phyloP scores from a whole-genome alignment of 2,888 invertebrate species.

The Oxyteleia sp. region DNA sequence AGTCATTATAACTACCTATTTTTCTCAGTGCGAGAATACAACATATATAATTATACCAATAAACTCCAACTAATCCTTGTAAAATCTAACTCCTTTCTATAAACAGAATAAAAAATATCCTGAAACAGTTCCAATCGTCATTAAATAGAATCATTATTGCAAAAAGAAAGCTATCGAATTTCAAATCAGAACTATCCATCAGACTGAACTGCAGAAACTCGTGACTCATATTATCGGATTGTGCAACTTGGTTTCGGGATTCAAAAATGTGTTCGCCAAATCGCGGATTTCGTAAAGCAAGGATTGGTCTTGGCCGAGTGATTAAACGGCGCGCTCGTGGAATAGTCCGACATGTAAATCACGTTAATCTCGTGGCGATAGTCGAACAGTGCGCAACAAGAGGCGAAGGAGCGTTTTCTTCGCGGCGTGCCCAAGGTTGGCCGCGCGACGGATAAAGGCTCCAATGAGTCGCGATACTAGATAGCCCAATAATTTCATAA shows the following conservation, averaged over 20 bases:
- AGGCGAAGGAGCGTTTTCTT: slow-evolving; percentile 61
- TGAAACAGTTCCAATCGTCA: too few species aligned
- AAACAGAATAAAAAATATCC: too few species aligned
- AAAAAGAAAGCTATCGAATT: neutral
- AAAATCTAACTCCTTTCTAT: too few species aligned
- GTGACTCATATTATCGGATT: slow-evolving; percentile 1
- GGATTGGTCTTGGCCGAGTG: slow-evolving; percentile 53
- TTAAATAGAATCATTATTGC: neutral
- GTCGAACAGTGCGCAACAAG: slow-evolving; percentile 74
- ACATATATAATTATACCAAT: too few species aligned
- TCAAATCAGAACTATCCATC: too few species aligned
- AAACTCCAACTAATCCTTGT: too few species aligned
- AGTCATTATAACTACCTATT: too few species aligned
- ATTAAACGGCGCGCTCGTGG: slow-evolving; percentile 74
- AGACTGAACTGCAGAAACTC: neutral
- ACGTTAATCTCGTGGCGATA: slow-evolving; percentile 78
- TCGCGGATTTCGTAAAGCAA: slow-evolving; percentile 44
- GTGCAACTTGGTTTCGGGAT: slow-evolving; percentile 6
- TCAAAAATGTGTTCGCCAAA: slow-evolving; percentile 11
- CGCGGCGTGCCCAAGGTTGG: slow-evolving; percentile 69
- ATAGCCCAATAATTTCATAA: slow-evolving; percentile 83
- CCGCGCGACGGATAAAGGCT: slow-evolving; percentile 65
- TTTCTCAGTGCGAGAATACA: too few species aligned
- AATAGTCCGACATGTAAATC: slow-evolving; percentile 77
- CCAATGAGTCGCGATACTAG: slow-evolving; percentile 75